phyloP scores from a whole-genome alignment of 2,113 vertebrate species.

The Recurvirostra avosetta region DNA sequence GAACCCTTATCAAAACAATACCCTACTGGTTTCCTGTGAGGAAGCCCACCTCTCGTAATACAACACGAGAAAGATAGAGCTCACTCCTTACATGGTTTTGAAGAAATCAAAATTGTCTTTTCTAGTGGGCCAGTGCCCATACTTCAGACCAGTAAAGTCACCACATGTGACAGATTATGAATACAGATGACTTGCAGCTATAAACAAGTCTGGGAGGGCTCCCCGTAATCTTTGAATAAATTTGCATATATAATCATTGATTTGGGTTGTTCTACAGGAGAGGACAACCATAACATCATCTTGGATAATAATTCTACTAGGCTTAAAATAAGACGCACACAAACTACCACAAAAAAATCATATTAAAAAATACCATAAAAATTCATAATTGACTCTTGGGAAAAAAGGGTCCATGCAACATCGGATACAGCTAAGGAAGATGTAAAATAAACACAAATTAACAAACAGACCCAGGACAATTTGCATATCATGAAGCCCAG shows the following conservation, averaged over 20 bases:
- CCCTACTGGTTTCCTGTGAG: background rate
- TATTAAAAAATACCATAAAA: background rate
- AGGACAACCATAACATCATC: background rate
- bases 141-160: background rate
- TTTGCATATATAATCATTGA: background rate
- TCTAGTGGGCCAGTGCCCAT: background rate
- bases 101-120: background rate
- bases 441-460: background rate
- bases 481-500: background rate
- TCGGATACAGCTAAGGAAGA: background rate
- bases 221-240: background rate
- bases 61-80: background rate
- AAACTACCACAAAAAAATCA: background rate
- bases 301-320: background rate
- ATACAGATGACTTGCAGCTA: background rate
- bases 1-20: background rate
- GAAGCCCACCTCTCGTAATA: background rate
- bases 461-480: background rate
- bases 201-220: background rate
- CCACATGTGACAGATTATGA: background rate
- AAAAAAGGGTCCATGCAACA: background rate
- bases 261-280: background rate
- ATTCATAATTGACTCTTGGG: background rate
- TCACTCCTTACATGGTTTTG: fast-evolving
- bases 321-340: background rate